phyloP scores from a whole-genome alignment of 53 echinoderm and acorn worm species.

The Paelopatides confundens region DNA sequence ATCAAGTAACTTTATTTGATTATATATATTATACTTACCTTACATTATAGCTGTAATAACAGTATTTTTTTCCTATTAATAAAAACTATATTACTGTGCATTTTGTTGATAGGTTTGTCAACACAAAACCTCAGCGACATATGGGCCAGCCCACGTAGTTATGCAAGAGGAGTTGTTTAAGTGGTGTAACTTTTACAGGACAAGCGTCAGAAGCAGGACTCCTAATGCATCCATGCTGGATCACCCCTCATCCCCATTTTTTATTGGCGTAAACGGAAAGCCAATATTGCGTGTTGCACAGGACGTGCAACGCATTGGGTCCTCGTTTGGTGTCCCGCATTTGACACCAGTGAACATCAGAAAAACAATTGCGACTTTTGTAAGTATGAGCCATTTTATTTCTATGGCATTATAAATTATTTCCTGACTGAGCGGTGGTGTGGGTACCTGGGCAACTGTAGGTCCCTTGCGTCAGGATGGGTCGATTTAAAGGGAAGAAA shows the following conservation, averaged over 20 bases:
- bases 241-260: background rate
- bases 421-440: background rate
- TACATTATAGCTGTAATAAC: no score
- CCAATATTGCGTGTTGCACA: background rate
- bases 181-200: background rate
- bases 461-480: no score
- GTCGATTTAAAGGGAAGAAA: no score
- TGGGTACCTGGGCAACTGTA: no score
- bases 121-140: conserved; percentile 4
- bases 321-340: background rate
- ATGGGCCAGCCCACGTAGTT: background rate
- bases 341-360: background rate
- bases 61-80: no score
- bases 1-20: no score
- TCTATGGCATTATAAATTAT: background rate
- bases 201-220: background rate
- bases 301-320: background rate
- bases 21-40: no score
- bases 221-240: no score
- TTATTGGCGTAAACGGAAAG: background rate
- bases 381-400: background rate
- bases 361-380: background rate
- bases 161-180: background rate
- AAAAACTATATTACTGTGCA: no score
- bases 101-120: background rate